Base-by-base conservation (phyloP, 1,140 invertebrate species). In the Lucilia cuprina region DNA sequence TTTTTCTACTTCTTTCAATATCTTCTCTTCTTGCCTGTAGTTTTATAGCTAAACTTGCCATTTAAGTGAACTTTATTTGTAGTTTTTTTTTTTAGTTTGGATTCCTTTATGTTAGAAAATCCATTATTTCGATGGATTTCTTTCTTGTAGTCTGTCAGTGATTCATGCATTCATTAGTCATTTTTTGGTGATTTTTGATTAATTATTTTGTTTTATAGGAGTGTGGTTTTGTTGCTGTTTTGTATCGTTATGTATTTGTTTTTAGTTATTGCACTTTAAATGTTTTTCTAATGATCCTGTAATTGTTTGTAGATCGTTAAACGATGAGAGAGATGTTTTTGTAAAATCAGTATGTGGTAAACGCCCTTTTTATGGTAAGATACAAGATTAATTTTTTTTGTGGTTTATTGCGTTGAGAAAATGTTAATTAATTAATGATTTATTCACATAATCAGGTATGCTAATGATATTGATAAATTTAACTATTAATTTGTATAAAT, bases 281-380 rank as follows among this genome's bases (percentile, higher is more conserved):
- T 50, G 41, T 80, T 80, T 30, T 49, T 21, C 77, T 80, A 80
- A 80, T 80, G 77, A 80, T 80, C 77, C 77, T 80, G 77, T 80
- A 80, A 80, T 80, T 80, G 77, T 50, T 77, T 30, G 7, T 17
- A 55, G 50, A 55, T 55, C 50, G 50, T n/a, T 75, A 34, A 30
- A 30, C 35, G 21, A 5, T 75, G 21, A 5, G 41, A 41, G 19
- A 13, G 50, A 55, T 55, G 50, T 55, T 55, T n/a, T 7, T 41
- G 50, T 55, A 1, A 14, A 55, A 17, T 4, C 5, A 30, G 13
- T 21, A 75, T 75, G 74, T 75, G 74, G 74, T 77, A 3, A 35
- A 77, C 74, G 74, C 74, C 74, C 34, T 34, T 34, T 14, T 34
- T 34, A 55, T 13, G 12, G 7, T 55, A 10, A 13, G 7, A 55